These are phyloP conservation scores for Drosophila teissieri DNA, from an alignment of 1,140 invertebrate genomes.

Conservation along the genomic window DNA sequence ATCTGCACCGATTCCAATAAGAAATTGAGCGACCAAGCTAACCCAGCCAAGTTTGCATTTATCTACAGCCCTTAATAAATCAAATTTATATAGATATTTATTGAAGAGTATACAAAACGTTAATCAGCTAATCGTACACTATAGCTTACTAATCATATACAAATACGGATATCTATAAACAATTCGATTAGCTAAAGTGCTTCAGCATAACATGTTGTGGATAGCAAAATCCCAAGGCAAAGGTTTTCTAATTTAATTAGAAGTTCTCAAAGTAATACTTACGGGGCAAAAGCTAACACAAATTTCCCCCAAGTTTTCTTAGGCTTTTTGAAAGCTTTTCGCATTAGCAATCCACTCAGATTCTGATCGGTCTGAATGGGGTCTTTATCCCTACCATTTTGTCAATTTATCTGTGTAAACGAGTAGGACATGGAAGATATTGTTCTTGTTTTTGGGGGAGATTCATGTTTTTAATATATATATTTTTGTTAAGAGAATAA, in stretches of 20 bases:
- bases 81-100: slow-evolving; percentile 73
- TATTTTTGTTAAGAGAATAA: slow-evolving; percentile 37
- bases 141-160: slow-evolving; percentile 58
- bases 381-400: slow-evolving; percentile 73
- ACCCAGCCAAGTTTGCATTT: slow-evolving; percentile 80
- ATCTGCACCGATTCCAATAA: slow-evolving; percentile 21
- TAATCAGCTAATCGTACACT: slow-evolving; percentile 41
- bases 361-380: slow-evolving; percentile 7
- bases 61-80: slow-evolving; percentile 62
- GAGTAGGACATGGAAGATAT: slow-evolving; percentile 13
- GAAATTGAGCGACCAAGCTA: slow-evolving; percentile 63
- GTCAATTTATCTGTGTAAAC: slow-evolving; percentile 61
- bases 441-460: slow-evolving; percentile 51
- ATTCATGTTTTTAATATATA: slow-evolving; percentile 39
- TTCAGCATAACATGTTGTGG: slow-evolving; percentile 37
- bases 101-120: slow-evolving; percentile 64
- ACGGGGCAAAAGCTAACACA: slow-evolving; percentile 1
- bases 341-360: slow-evolving; percentile 17
- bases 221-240: slow-evolving; percentile 16
- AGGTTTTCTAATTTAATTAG: slow-evolving; percentile 75
- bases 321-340: slow-evolving; percentile 70
- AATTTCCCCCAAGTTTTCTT: slow-evolving; percentile 28
- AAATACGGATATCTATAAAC: slow-evolving; percentile 17
- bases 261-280: slow-evolving; percentile 47
- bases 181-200: slow-evolving; percentile 49